phyloP scores from a whole-genome alignment of 2,797 vertebrate genomes.

The Tragelaphus oryx region DNA sequence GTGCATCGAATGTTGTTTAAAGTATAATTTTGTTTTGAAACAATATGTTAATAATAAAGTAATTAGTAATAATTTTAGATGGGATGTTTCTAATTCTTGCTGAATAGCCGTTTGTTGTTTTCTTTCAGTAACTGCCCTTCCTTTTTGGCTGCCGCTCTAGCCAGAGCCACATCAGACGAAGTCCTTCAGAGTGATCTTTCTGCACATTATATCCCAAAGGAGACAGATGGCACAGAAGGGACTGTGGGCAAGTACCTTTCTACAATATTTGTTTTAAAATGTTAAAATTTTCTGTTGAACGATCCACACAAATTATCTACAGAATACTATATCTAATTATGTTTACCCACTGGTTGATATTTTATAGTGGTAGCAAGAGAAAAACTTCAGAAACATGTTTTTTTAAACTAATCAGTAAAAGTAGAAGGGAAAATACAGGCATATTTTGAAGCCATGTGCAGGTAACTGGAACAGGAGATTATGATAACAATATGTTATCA shows the following conservation, averaged over 20 bases:
- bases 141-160: constrained; percentile 94
- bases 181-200: constrained; percentile 94
- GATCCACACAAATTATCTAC: neutral
- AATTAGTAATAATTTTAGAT: neutral
- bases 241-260: constrained; percentile 88
- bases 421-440: neutral
- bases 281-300: neutral
- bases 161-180: constrained; percentile 92
- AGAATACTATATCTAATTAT: neutral
- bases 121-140: constrained; percentile 89
- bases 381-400: neutral
- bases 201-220: constrained; percentile 87
- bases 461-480: neutral
- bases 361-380: neutral
- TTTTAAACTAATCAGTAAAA: constrained; percentile 10
- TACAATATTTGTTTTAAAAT: neutral
- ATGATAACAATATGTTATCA: neutral
- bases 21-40: constrained; percentile 34
- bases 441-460: constrained; percentile 24
- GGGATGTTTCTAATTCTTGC: constrained; percentile 15
- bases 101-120: constrained; percentile 55
- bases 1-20: neutral
- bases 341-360: neutral
- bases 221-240: constrained; percentile 87
- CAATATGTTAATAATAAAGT: neutral